These are phyloP conservation scores for Portevinia maculata DNA, from an alignment of 2,888 invertebrate species.

Conservation along the genomic window DNA sequence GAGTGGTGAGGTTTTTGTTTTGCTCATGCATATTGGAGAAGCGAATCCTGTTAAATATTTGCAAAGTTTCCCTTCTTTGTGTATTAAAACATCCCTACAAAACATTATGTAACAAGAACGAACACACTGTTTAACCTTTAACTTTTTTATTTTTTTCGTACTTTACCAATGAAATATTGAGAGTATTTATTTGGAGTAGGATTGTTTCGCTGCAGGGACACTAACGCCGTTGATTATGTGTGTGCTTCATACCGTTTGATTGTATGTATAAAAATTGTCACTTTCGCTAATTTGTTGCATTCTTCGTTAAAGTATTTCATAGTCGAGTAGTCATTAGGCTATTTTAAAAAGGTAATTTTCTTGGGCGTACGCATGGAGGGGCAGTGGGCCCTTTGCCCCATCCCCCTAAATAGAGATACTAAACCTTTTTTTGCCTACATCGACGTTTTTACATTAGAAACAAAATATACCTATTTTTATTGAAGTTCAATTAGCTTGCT, in stretches of 20 bases:
- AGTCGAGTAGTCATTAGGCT: conserved; percentile 5
- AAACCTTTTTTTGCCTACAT: too few species aligned
- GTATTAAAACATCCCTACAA: conserved; percentile 48
- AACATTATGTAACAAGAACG: too few species aligned
- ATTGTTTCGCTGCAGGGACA: conserved; percentile 19
- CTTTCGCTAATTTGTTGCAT: conserved; percentile 58
- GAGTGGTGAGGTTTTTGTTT: conserved; percentile 46
- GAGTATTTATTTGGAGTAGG: conserved; percentile 41
- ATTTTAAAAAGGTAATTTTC: conserved; percentile 13
- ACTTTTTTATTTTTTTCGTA: conserved; percentile 36
- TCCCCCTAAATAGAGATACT: too few species aligned
- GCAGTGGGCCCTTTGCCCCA: too few species aligned
- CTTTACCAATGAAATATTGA: conserved; percentile 45
- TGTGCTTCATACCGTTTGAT: conserved; percentile 35
- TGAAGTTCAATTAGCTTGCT: too few species aligned
- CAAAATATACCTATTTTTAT: too few species aligned
- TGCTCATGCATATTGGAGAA: conserved; percentile 61
- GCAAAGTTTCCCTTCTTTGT: conserved; percentile 60
- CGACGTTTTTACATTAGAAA: too few species aligned
- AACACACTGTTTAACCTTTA: conserved; percentile 66
- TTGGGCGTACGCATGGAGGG: too few species aligned
- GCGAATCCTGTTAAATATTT: conserved; percentile 69
- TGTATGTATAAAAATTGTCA: conserved; percentile 22
- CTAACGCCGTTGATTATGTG: conserved; percentile 5
- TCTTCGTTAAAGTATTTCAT: conserved; percentile 29